These are phyloP conservation scores for Ameiurus melas DNA, from an alignment of 2,113 vertebrate genomes.

Conservation along the genomic window DNA sequence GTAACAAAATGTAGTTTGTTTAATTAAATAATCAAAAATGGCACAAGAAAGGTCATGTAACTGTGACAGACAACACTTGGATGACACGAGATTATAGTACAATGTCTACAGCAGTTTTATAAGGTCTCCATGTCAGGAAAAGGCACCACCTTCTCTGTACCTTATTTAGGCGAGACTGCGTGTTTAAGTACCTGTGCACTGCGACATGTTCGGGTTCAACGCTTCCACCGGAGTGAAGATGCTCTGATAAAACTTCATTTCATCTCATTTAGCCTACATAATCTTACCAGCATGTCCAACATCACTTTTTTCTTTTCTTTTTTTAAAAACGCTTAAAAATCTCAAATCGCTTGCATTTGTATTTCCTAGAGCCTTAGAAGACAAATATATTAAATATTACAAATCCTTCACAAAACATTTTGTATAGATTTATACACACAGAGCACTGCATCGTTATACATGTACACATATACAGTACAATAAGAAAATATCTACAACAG, in stretches of 20 bases:
- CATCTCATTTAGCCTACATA: slow-evolving; percentile 19
- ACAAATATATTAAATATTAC: slow-evolving; percentile 80
- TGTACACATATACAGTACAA: slow-evolving; percentile 70
- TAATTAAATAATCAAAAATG: slow-evolving; percentile 60
- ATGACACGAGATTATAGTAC: slow-evolving; percentile 55
- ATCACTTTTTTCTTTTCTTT: slow-evolving; percentile 43
- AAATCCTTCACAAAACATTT: slow-evolving; percentile 76
- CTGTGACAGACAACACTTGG: slow-evolving; percentile 54
- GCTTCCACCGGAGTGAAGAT: slow-evolving; percentile 33
- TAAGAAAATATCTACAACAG: slow-evolving; percentile 55
- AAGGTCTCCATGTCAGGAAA: slow-evolving; percentile 51
- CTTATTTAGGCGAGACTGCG: slow-evolving; percentile 43
- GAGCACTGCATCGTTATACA: slow-evolving; percentile 69
- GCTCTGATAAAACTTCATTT: slow-evolving; percentile 47
- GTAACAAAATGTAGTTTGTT: slow-evolving; percentile 59
- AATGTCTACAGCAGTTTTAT: slow-evolving; percentile 57
- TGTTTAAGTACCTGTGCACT: slow-evolving; percentile 37
- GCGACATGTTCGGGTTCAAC: slow-evolving; percentile 1
- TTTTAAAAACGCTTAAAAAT: slow-evolving; percentile 67
- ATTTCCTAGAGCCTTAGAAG: slow-evolving; percentile 73
- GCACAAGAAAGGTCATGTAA: slow-evolving; percentile 56
- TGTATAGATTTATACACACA: slow-evolving; percentile 72
- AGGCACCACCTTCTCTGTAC: slow-evolving; percentile 46
- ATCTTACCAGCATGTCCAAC: slow-evolving; percentile 48
- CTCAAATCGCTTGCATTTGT: slow-evolving; percentile 65